phyloP scores from a whole-genome alignment of 2,113 vertebrate species.

The Spea bombifrons region DNA sequence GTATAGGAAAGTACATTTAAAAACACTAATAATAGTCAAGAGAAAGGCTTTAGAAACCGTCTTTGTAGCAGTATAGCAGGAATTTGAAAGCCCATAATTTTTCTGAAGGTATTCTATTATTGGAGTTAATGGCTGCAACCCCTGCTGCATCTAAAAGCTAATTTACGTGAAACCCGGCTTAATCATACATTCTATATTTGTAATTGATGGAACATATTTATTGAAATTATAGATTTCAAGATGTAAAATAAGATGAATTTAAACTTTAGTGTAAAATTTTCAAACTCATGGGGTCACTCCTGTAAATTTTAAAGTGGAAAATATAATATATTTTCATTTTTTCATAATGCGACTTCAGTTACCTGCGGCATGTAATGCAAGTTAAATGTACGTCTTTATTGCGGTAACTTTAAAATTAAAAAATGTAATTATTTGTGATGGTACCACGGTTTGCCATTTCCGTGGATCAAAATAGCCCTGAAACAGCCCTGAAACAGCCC shows the following conservation, averaged over 20 bases:
- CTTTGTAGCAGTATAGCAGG: conserved; percentile 36
- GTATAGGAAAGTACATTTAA: conserved; percentile 31
- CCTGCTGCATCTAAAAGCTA: conserved; percentile 48
- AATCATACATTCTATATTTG: conserved; percentile 49
- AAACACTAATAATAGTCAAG: conserved; percentile 28
- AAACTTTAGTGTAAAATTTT: conserved; percentile 21
- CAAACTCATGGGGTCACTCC: conserved; percentile 19
- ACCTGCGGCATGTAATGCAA: not conserved
- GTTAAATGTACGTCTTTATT: not conserved
- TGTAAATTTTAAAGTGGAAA: conserved; percentile 31
- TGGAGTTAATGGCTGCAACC: conserved; percentile 46
- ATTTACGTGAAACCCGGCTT: conserved; percentile 41
- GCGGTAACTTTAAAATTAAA: no score
- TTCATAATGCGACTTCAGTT: not conserved
- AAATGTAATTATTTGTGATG: no score
- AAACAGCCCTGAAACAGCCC: no score
- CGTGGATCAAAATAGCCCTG: no score
- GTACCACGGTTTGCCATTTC: no score
- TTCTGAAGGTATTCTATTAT: conserved; percentile 48
- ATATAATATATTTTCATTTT: conserved; percentile 2
- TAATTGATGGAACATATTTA: conserved; percentile 44
- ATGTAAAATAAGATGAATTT: conserved; percentile 38
- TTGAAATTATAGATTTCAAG: conserved; percentile 44
- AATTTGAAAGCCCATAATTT: conserved; percentile 48
- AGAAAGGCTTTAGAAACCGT: conserved; percentile 39